Base-by-base conservation (phyloP, 2,113 vertebrate genomes). In the Proterorhinus semilunaris region DNA sequence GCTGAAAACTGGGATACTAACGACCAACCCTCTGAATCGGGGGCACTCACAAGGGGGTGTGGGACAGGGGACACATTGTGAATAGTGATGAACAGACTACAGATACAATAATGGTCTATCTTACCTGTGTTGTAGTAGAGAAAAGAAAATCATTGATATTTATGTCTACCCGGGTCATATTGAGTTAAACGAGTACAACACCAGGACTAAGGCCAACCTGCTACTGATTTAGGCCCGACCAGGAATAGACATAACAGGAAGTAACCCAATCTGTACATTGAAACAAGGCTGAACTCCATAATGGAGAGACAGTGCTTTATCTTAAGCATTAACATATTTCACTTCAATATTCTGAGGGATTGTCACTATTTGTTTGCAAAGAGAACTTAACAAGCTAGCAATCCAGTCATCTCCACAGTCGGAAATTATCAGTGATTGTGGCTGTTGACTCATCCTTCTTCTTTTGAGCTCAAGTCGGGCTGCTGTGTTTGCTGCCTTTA, bases 391-490 rank as follows among this genome's bases (percentile, higher is more conserved):
- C 71, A 71, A 46, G 49, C 44, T 49, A 64, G 54, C 76, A 71
- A 69, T 62, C 62, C 54, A 83, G 70, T 70, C 27, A 36, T 36
- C 61, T 70, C 77, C 57, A 57, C 75, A 78, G 45, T 59, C 53
- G 50, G 69, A 62, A 79, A 88, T 79, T 72, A 78, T 68, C 69
- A 69, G 45, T 62, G 65, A 79, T 82, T 84, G 82, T 76, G 79
- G 71, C 66, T 73, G 76, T 83, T 72, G 71, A 83, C 73, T 86
- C 74, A 80, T 80, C 66, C 55, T 80, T 72, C 77, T 86, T 62
- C 81, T 9, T 47, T 72, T 59, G 69, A 86, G 82, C 73, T 64
- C 57, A 74, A 84, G 69, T 80, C 74, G 51, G 64, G 66, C 69
- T 85, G 70, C 68, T 73, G 58, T 76, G 74, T 81, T 80, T 21